Evolutionary conservation across 2,888 invertebrate genomes (phyloP), one percentile per base, ranked within the genome.

Genomic region (Athalia cordata): DNA sequence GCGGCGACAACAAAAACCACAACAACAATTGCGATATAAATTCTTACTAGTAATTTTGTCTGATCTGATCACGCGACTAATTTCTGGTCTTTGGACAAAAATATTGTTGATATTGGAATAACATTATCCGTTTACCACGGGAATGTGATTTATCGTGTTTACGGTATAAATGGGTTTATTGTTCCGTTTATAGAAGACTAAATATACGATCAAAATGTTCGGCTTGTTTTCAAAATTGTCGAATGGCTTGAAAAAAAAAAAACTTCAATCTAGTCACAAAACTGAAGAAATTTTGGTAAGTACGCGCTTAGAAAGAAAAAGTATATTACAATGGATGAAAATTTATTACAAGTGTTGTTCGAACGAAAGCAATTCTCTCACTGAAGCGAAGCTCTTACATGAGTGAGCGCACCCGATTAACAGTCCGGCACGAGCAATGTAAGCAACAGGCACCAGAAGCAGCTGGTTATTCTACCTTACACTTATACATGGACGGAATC

Each of bases 351-450:
- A 59, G 45, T 64, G 15, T 75, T 61, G 50, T 75, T 64, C 82
- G 87, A 81, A 80, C 83, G 87, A 87, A 85, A 83, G 87, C 87
- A 82, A 85, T 85, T 85, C 84, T 84, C 81, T 84, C 81, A 87
- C 87, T 87, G 87, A 85, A 79, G 79, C 78, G 80, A 78, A 82
- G 79, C 81, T 29, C 29, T 29, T 29, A 29, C 29, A 29, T 29
- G 80, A 76, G 83, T 82, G 84, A 81, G 84, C 84, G 82, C 62
- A 45, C 62, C 62, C 15, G 43, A 72, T 49, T 47, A 59, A 72
- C 59, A 72, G 72, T 62, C 49, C 50, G 62, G 13, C 13, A 8
- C 7, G 13, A 3, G 62, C 62, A 62, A n/a, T n/a, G n/a, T 29
- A 29, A 29, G 29, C 29, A 29, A 29, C 29, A 29, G 29, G 29